Evolutionary conservation across 53 echinoderm and acorn worm genomes (phyloP).

Genomic region (Stichopus horrens): DNA sequence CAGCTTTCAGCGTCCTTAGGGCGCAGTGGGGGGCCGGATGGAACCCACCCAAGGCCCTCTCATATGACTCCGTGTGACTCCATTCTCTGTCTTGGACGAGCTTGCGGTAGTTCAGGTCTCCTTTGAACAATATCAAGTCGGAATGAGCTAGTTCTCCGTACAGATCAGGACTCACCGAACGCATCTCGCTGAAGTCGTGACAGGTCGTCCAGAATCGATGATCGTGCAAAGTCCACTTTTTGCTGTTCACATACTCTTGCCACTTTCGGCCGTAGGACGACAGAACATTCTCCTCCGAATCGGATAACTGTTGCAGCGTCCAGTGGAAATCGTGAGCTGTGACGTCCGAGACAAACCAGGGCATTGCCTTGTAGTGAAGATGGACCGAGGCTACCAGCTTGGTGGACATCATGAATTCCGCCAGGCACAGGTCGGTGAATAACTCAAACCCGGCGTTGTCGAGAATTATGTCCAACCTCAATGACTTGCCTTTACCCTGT

Average conservation of each 20-base stretch:
- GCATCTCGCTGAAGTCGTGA: slow-evolving; percentile 76
- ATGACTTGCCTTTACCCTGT: background rate
- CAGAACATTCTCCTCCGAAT: slow-evolving; percentile 45
- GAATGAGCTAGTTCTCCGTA: slow-evolving; percentile 68
- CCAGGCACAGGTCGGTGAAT: slow-evolving; percentile 83
- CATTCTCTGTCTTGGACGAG: slow-evolving; percentile 80
- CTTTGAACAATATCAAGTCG: slow-evolving; percentile 76
- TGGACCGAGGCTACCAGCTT: slow-evolving; percentile 56
- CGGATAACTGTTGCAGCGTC: slow-evolving; percentile 64
- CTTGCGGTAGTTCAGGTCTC: slow-evolving; percentile 96
- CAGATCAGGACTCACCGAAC: slow-evolving; percentile 67
- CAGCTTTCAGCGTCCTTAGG: slow-evolving; percentile 80
- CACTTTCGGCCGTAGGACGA: slow-evolving; percentile 60
- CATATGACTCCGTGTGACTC: slow-evolving; percentile 83
- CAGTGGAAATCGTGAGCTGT: slow-evolving; percentile 70
- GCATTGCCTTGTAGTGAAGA: slow-evolving; percentile 89
- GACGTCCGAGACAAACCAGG: slow-evolving; percentile 95
- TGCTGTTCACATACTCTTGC: slow-evolving; percentile 49
- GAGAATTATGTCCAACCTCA: slow-evolving; percentile 80
- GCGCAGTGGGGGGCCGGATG: slow-evolving; percentile 83
- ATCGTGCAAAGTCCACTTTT: slow-evolving; percentile 63
- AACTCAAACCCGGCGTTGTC: slow-evolving; percentile 98
- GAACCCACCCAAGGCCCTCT: slow-evolving; percentile 75
- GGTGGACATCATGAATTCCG: slow-evolving; percentile 63
- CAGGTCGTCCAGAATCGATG: slow-evolving; percentile 91